These are phyloP conservation scores for Eueremaeus valkanovi DNA, from an alignment of 2,888 invertebrate genomes.

Conservation along the genomic window DNA sequence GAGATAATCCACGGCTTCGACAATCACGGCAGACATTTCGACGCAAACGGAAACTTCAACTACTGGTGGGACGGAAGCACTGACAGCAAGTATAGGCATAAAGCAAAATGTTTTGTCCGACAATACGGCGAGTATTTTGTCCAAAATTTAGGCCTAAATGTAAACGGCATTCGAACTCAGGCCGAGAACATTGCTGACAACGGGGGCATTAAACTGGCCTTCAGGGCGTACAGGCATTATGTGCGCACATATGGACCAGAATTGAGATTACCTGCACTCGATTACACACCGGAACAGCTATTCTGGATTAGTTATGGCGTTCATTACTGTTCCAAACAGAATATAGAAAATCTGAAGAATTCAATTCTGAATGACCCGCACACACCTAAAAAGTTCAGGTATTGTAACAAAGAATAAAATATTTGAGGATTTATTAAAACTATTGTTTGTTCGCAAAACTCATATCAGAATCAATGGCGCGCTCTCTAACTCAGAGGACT, in stretches of 20 bases:
- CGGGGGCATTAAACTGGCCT: conserved; percentile 86
- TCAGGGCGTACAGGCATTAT: conserved; percentile 55
- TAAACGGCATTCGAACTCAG: conserved; percentile 85
- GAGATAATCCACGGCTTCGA: conserved; percentile 71
- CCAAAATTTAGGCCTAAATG: conserved; percentile 67
- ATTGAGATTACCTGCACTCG: conserved; percentile 42
- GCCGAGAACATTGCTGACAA: conserved; percentile 94
- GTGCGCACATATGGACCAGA: conserved; percentile 29
- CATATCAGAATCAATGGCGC: conserved; percentile 69
- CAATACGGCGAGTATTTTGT: conserved; percentile 45
- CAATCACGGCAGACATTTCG: conserved; percentile 66
- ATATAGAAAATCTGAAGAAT: not conserved
- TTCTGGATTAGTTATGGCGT: conserved; percentile 57
- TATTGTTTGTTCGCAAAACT: not conserved
- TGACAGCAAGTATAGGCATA: conserved; percentile 62
- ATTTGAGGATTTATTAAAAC: not conserved
- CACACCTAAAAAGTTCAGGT: conserved; percentile 47
- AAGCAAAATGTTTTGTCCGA: conserved; percentile 44
- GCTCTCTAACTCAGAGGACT: conserved; percentile 74
- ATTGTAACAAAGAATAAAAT: not conserved
- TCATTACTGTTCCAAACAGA: conserved; percentile 6
- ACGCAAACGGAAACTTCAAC: conserved; percentile 82
- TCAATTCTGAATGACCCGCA: not conserved
- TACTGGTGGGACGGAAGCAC: conserved; percentile 90
- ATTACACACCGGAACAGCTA: conserved; percentile 12